A percentile compares a stretch with the other conserved stretches of the same genome.
These are phyloP conservation scores for Parotocinclus haroldoi DNA, from an alignment of 2,797 vertebrate species.

Conservation along the genomic window DNA sequence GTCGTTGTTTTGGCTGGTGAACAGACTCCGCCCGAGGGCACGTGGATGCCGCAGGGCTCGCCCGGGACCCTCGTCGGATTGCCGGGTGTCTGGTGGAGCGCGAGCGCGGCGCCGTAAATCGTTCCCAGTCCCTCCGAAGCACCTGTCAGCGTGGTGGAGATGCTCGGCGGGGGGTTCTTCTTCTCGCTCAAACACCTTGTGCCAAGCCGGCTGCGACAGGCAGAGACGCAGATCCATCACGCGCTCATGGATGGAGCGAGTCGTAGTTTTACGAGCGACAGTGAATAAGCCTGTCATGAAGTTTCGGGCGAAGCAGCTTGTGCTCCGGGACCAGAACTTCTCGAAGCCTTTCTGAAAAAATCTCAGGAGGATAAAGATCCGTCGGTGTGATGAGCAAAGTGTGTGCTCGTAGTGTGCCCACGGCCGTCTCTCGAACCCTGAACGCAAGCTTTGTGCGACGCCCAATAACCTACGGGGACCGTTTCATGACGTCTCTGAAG, in stretches of 20 bases:
- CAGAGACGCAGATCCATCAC: slow-evolving; percentile 33
- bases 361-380: too few relatives aligned
- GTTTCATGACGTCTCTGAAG: slow-evolving; percentile 47
- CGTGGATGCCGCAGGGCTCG: slow-evolving; percentile 26
- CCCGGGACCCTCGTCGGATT: slow-evolving; percentile 21
- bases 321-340: slow-evolving; percentile 5
- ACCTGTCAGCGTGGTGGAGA: slow-evolving; percentile 44
- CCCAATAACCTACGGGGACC: too few relatives aligned
- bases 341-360: neutral
- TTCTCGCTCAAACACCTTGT: slow-evolving; percentile 35
- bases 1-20: too few relatives aligned
- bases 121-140: slow-evolving; percentile 43
- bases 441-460: too few relatives aligned
- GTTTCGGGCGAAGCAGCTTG: slow-evolving; percentile 4
- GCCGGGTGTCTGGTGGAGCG: slow-evolving; percentile 33
- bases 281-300: slow-evolving; percentile 14
- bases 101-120: slow-evolving; percentile 45
- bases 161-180: slow-evolving; percentile 47
- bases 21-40: neutral
- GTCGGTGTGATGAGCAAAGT: too few relatives aligned
- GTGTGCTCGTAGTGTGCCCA: too few relatives aligned
- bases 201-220: slow-evolving; percentile 27
- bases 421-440: too few relatives aligned
- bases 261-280: slow-evolving; percentile 19
- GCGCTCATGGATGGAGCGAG: slow-evolving; percentile 35